Evolutionary conservation across 2,888 invertebrate species (phyloP), one percentile per base, ranked within the genome.

Genomic region (Cantharis rufa): DNA sequence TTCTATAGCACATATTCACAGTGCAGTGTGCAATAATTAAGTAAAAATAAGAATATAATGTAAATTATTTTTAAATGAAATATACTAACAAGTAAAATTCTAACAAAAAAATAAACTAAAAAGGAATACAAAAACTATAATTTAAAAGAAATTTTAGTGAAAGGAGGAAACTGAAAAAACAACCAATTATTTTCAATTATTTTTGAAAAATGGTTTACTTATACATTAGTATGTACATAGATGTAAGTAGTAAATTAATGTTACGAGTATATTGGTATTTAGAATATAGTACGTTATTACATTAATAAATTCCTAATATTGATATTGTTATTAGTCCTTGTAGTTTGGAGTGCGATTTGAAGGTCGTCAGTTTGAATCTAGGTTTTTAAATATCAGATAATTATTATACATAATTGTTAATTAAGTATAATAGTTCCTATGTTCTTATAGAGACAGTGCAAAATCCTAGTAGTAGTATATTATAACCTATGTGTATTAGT

Each of bases 161-260:
- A 48, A 48, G 48, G 48, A 48, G 48, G 48, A 48, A 48, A 48
- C 48, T n/a, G 48, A 48, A 48, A 48, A 48, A 48, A n/a, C n/a
- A 2, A 48, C 48, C 48, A 48, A 48, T 48, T 48, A 48, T 48
- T 48, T 48, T 48, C 48, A 48, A 48, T 48, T 48, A 48, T 48
- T 48, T n/a, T n/a, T n/a, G n/a, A 48, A 48, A 48, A 48, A 48
- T n/a, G 48, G 13, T 48, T 48, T 48, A 76, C 72, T 72, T 48
- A 48, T n/a, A n/a, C n/a, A n/a, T 48, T 48, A 48, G 32, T 48
- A 48, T 24, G 4, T 9, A 24, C 24, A 24, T n/a, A 7, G 48
- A 48, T n/a, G 7, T 48, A 48, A 48, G n/a, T 28, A 28, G 9
- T 48, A n/a, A 5, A 48, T n/a, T 48, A 48, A n/a, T n/a, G 48